Percentiles rank a stretch among this genome's conserved stretches.
Evolutionary conservation across 2,888 invertebrate genomes (phyloP).

Genomic region (Caenorhabditis becei): DNA sequence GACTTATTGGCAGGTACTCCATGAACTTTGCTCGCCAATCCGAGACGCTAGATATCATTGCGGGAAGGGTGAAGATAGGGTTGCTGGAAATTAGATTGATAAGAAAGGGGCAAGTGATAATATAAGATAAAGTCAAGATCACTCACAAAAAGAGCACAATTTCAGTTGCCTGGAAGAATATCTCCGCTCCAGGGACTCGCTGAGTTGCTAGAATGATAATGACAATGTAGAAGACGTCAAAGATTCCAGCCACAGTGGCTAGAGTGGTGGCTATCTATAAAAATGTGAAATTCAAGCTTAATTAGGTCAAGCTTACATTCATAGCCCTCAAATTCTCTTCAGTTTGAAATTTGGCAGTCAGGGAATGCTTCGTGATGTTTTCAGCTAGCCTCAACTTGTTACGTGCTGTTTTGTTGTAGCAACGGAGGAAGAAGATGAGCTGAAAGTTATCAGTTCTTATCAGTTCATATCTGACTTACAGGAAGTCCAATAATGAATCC

Average conservation of each 20-base stretch:
- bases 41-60: constrained; percentile 3
- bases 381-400: constrained; percentile 24
- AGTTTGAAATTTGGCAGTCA: constrained; percentile 53
- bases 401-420: constrained; percentile 25
- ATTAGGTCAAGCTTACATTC: not conserved
- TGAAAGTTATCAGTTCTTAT: constrained; percentile 1
- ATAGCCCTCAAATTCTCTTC: constrained; percentile 50
- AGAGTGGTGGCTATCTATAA: constrained; percentile 22
- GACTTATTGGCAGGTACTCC: constrained; percentile 16
- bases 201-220: constrained; percentile 6
- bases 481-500: constrained; percentile 8
- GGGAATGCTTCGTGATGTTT: constrained; percentile 33
- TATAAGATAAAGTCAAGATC: not conserved
- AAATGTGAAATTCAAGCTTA: not conserved
- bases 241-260: not conserved
- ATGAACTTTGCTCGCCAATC: constrained; percentile 35
- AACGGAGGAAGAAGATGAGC: constrained; percentile 27
- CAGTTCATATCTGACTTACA: not conserved
- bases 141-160: constrained; percentile 15
- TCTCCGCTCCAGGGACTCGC: constrained; percentile 1
- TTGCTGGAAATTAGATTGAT: too few species aligned
- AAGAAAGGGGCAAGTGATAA: too few species aligned
- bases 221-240: constrained; percentile 20
- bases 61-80: constrained; percentile 30
- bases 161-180: constrained; percentile 28